Percentiles rank a stretch among this genome's conserved stretches.
phyloP scores from a whole-genome alignment of 2,888 invertebrate genomes.

The Folsomia manolachei region DNA sequence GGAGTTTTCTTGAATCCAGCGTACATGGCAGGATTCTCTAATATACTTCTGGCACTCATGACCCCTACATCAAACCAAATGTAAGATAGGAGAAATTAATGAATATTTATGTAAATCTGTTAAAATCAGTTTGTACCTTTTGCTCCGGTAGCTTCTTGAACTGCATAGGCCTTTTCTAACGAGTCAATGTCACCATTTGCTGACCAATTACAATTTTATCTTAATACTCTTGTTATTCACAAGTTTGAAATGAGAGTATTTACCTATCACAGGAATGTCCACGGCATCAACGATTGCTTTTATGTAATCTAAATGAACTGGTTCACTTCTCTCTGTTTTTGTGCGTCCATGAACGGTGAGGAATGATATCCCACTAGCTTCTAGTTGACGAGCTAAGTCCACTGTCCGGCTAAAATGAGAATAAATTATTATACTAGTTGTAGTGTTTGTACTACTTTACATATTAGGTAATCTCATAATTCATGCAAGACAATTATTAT shows the following conservation, averaged over 20 bases:
- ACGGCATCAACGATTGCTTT: slow-evolving; percentile 68
- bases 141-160: slow-evolving; percentile 66
- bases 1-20: slow-evolving; percentile 70
- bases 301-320: slow-evolving; percentile 67
- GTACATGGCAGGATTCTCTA: slow-evolving; percentile 88
- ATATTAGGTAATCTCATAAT: background rate
- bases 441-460: background rate
- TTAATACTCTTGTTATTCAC: too few species aligned
- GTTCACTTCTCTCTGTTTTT: slow-evolving; percentile 71
- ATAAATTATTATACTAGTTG: background rate
- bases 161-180: slow-evolving; percentile 66
- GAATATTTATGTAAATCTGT: slow-evolving; percentile 8
- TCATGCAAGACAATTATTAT: background rate
- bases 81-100: background rate
- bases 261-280: slow-evolving; percentile 77
- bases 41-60: slow-evolving; percentile 87
- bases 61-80: slow-evolving; percentile 59
- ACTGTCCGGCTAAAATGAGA: slow-evolving; percentile 62
- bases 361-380: slow-evolving; percentile 83
- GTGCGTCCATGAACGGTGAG: slow-evolving; percentile 90
- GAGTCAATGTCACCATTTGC: slow-evolving; percentile 88
- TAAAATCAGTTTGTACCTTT: slow-evolving; percentile 52
- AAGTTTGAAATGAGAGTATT: too few species aligned
- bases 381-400: slow-evolving; percentile 73
- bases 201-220: too few species aligned